Evolutionary conservation across 2,113 vertebrate species (phyloP), one percentile per base, ranked within the genome.

Genomic region (Clarias batrachus): DNA sequence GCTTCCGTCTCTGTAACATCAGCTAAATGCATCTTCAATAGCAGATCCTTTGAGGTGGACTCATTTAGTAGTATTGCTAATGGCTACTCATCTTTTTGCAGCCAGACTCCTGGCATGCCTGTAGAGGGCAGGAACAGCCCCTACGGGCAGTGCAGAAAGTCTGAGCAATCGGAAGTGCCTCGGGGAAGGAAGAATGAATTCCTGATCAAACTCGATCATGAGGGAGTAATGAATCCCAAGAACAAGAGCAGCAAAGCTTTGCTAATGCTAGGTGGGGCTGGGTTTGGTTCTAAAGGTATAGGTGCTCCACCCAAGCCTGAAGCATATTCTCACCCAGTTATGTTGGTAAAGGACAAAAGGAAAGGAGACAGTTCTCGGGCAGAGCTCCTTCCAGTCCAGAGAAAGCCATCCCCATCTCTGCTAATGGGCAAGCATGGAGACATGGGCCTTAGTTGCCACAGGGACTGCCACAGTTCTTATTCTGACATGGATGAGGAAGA

Each of bases 61-160:
- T 99, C 97, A 83, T 99, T 99, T 80, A 96, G 97, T 92, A 97
- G 97, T 94, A 97, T 99, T 89, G 97, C 98, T 92, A 96, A 97
- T 87, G 96, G 97, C 81, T 98, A 96, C n/a, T 93, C 95, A 0
- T 95, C 97, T 71, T 99, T 98, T 2, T 95, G 95, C 0, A 86
- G 94, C 1, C 96, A 1, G 94, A 93, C 92, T 87, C 73, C 95
- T 12, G 94, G 95, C 82, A 93, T 96, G 87, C 92, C 95, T 37
- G 90, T 94, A 90, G 2, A 93, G 91, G 63, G 86, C 92, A 96
- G 92, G 94, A 95, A 82, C 93, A 96, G 79, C 80, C 93, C 89
- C 89, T 96, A 93, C 89, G 93, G 93, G 63, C 96, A 96, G 86
- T 95, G 94, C 93, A 96, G 95, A 85, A 96, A 79, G 92, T 94